A percentile compares a stretch with the other conserved stretches of the same genome.
phyloP scores from a whole-genome alignment of 2,888 invertebrate species.

The Priocnemis perturbator region DNA sequence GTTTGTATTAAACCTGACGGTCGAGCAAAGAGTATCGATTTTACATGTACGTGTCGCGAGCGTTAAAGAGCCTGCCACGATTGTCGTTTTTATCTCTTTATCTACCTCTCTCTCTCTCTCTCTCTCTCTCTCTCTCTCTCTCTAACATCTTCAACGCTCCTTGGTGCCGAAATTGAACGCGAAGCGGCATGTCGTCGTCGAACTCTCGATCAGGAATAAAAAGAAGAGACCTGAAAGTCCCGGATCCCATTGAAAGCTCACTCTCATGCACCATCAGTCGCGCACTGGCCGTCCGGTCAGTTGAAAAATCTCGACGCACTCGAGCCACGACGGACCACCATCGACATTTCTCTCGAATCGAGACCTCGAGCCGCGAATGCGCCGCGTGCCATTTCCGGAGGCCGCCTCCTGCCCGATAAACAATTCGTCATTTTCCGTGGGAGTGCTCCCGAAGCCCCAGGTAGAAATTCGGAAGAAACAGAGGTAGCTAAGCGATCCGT shows the following conservation, averaged over 20 bases:
- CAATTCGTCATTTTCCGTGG: too few species aligned
- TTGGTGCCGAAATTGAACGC: conserved; percentile 39
- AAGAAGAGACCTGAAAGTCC: conserved; percentile 29
- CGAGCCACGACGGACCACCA: conserved; percentile 21
- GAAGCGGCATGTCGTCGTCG: conserved; percentile 39
- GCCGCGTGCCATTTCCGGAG: too few species aligned
- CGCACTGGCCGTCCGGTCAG: conserved; percentile 30
- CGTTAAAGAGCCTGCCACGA: too few species aligned
- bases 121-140: too few species aligned
- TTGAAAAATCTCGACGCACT: conserved; percentile 38
- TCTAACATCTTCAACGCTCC: too few species aligned
- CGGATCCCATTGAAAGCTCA: conserved; percentile 43
- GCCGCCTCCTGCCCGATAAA: too few species aligned
- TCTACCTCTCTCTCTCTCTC: too few species aligned
- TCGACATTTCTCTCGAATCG: background rate
- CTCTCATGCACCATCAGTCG: conserved; percentile 22
- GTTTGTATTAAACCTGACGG: too few species aligned
- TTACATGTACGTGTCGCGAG: too few species aligned
- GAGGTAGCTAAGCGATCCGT: too few species aligned
- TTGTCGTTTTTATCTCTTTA: too few species aligned
- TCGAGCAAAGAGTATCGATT: too few species aligned
- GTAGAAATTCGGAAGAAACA: background rate
- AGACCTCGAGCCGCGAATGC: background rate
- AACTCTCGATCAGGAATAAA: conserved; percentile 31
- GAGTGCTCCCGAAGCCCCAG: background rate